Base-by-base conservation (phyloP, 2,797 vertebrate genomes). In the Poeciliopsis paucimaculata region DNA sequence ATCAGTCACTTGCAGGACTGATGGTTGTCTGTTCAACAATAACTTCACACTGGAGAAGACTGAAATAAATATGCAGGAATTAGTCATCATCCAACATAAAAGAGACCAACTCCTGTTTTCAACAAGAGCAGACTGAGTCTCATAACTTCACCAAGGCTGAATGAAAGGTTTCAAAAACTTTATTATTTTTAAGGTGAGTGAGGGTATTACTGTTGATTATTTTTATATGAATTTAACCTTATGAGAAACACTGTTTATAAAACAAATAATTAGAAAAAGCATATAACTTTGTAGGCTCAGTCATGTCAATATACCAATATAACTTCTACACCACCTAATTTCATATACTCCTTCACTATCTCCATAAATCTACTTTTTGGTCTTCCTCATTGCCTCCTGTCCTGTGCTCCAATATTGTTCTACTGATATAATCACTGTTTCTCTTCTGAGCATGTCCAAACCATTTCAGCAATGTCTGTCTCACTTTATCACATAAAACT, bases 11-110 rank as follows among this genome's bases (percentile, higher is more conserved):
- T 41, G 39, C 39, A 41, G 39, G 39, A n/a, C n/a, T 70, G 11
- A 41, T n/a, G 23, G 26, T 70, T 70, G 66, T 70, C 66, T 70
- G 12, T 70, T 70, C 5, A 70, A 70, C 66, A 70, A 45, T 28
- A 45, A 45, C 2, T n/a, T 70, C 66, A 70, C n/a, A 45, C 66
- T n/a, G 11, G 10, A 70, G 68, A 77, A 39, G 18, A 60, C 55
- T 49, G 13, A 72, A 45, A 72, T 60, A 23, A 47, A 46, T 13
- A 60, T 36, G 28, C 31, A 26, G n/a, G 60, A 46, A 36, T 36
- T 62, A 46, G 57, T 46, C 43, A 64, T 34, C n/a, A 46, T 31
- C 11, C 45, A 76, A 64, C n/a, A 31, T 31, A 43, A 70, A 70
- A 70, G 26, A 43, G 23, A 15, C 66, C 13, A 62, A 64, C 31